These are phyloP conservation scores for Larimichthys polyactis DNA, from an alignment of 2,113 vertebrate genomes.

Conservation along the genomic window DNA sequence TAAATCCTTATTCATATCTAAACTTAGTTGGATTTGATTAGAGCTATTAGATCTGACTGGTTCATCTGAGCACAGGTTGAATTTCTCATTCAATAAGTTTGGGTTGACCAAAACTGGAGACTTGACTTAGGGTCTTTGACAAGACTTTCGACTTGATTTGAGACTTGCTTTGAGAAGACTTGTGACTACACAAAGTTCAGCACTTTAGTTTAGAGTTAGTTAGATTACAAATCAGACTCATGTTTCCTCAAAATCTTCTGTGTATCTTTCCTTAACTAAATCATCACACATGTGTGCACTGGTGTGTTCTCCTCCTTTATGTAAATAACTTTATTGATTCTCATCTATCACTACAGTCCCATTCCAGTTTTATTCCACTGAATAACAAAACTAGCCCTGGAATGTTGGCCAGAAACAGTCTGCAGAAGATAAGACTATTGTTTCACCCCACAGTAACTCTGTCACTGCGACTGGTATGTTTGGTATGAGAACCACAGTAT, in stretches of 20 bases:
- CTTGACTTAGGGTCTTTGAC: not conserved
- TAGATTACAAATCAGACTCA: not conserved
- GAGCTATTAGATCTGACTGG: not conserved
- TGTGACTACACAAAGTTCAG: not conserved
- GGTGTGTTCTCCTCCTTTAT: not conserved
- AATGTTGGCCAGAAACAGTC: conserved; percentile 46
- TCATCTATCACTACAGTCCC: conserved; percentile 12
- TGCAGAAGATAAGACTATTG: conserved; percentile 23
- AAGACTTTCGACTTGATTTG: not conserved
- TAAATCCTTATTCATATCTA: not conserved
- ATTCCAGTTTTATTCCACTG: conserved; percentile 6
- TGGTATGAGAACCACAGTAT: not conserved
- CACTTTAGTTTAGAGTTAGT: not conserved
- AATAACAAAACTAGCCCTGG: conserved; percentile 23
- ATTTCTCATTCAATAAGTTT: not conserved
- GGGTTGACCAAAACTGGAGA: not conserved
- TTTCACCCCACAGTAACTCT: not conserved
- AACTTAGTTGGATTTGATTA: not conserved
- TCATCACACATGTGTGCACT: not conserved
- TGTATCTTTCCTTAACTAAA: not conserved
- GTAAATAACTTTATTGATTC: not conserved
- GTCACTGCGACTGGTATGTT: conserved; percentile 46
- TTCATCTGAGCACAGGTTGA: not conserved
- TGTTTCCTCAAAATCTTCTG: not conserved
- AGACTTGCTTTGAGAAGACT: not conserved